phyloP scores from a whole-genome alignment of 2,113 vertebrate genomes.

The Phalacrocorax aristotelis region DNA sequence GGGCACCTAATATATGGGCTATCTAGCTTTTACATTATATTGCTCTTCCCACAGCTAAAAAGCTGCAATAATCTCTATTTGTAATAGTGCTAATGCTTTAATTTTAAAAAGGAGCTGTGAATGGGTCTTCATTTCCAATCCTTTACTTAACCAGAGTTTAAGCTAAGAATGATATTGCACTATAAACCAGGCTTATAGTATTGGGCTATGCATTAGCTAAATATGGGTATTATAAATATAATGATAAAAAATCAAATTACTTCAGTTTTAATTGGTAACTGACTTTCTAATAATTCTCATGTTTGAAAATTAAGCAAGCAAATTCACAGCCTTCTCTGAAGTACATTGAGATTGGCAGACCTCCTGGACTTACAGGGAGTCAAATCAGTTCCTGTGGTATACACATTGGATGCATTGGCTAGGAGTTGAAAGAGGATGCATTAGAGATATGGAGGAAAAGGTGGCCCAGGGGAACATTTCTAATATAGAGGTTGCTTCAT shows the following conservation, averaged over 20 bases:
- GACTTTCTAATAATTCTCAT: background rate
- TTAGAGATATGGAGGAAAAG: background rate
- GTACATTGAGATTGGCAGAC: background rate
- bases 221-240: background rate
- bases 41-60: constrained; percentile 11
- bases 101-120: constrained; percentile 3
- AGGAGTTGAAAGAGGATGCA: background rate
- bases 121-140: background rate
- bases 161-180: background rate
- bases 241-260: background rate
- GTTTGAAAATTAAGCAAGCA: background rate
- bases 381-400: background rate
- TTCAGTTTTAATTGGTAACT: background rate
- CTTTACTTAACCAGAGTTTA: background rate
- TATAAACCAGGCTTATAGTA: background rate
- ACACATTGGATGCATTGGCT: background rate
- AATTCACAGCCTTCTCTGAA: background rate
- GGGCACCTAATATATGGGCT: constrained; percentile 35
- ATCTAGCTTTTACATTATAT: constrained; percentile 1
- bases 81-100: constrained; percentile 19
- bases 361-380: background rate
- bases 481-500: background rate
- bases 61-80: background rate
- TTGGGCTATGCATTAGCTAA: background rate
- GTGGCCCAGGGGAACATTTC: background rate